phyloP scores from a whole-genome alignment of 1,140 invertebrate species.

The Araneus ventricosus region DNA sequence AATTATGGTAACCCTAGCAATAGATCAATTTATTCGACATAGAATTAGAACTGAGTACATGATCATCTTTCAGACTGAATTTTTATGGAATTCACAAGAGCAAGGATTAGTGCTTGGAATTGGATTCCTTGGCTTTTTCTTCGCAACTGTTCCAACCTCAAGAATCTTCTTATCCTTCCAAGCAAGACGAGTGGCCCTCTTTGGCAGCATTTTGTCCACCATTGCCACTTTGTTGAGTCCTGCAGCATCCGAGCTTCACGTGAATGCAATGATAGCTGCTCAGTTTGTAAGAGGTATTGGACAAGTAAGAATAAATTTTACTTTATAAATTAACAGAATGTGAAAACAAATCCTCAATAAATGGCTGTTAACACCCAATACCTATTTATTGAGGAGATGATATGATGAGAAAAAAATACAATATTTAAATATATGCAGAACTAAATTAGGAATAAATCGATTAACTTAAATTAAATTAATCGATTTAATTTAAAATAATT shows the following conservation, averaged over 20 bases:
- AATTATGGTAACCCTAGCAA: no score
- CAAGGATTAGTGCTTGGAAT: not conserved
- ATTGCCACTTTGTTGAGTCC: not conserved
- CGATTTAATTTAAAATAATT: no score
- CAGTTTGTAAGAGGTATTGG: constrained; percentile 17
- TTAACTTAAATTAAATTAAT: no score
- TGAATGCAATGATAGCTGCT: not conserved
- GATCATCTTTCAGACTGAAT: not conserved
- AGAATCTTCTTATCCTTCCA: not conserved
- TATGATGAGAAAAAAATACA: no score
- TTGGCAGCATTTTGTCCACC: not conserved
- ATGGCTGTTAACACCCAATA: not conserved
- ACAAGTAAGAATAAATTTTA: not conserved
- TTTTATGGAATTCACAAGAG: not conserved
- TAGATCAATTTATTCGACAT: no score
- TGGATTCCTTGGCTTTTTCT: not conserved
- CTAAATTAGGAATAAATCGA: no score
- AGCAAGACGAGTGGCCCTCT: not conserved
- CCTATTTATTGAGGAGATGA: no score
- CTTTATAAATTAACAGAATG: not conserved
- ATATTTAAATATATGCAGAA: no score
- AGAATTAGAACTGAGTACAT: no score
- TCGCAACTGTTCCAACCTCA: not conserved
- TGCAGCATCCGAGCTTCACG: not conserved
- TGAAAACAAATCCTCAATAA: no score